Base-by-base conservation (phyloP, 1,140 invertebrate genomes). In the Zaprionus ornatus region DNA sequence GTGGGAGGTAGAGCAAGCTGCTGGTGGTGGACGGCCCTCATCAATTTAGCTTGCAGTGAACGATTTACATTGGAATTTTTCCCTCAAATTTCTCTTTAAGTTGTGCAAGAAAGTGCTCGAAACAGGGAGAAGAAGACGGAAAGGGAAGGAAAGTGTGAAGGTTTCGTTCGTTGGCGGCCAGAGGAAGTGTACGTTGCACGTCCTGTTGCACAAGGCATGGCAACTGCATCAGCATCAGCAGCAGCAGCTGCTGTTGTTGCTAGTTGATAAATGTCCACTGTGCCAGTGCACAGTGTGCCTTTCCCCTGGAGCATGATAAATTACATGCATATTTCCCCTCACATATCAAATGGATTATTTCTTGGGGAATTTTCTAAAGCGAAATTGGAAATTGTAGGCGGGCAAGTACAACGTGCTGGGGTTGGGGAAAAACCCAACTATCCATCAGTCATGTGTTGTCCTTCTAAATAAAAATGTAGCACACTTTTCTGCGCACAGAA, bases 21-120 rank as follows among this genome's bases (percentile, higher is more conserved):
- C 0, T 10, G 29, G 1, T 9, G 69, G 60, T 52, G 80, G 63
- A 54, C 45, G 75, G 62, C 66, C 62, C 67, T 70, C 83, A 84
- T 62, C 77, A 74, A 77, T 79, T 63, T 25, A 55, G 59, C 64
- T 67, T 57, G 70, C 70, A 56, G 42, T 65, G 35, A 69, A 59
- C 80, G 67, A 90, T 87, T 88, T 90, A 85, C 81, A 84, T 90
- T 87, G 84, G 50, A 70, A 83, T 77, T 79, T 25, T 63, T 61
- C 32, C 9, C 52, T 50, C 37, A 65, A 68, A 74, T 45, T 68
- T 60, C 23, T 27, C 50, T 50, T 42, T 45, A 45, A 54, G 60
- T 65, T 63, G 54, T 70, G 66, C 54, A 35, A 45, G 66, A 17
- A 67, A 74, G 56, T 62, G 40, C 48, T 27, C 55, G 40, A 68